Evolutionary conservation across 2,888 invertebrate species (phyloP), one percentile per base, ranked within the genome.

Genomic region (Periphyllus acericola): DNA sequence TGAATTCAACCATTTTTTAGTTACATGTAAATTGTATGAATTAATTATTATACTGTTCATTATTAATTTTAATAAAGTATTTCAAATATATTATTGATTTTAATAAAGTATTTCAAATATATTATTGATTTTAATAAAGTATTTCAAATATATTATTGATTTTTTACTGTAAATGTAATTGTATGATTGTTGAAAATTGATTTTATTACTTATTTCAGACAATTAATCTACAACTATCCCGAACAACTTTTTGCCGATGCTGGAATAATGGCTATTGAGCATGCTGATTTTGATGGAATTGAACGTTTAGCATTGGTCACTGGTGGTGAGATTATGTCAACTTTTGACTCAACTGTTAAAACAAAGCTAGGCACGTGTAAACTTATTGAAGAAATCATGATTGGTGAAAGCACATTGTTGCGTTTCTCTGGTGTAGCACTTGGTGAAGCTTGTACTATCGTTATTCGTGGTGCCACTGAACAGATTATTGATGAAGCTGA

Each of bases 261-360:
- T 74, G 96, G 97, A 79, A 94, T 99, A 14, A 99, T 99, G 99
- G 99, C 99, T 1, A 99, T 99, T 90, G 99, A 99, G 91, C 99
- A 99, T 92, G 99, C 99, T 6, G 99, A 99, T 92, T 99, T 99
- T 91, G 99, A 99, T 92, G 99, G 99, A 83, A 98, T 99, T 91
- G 99, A 99, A 92, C 94, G 99, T 89, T 93, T 99, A 89, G 99
- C 99, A 46, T 94, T 99, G 40, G 99, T 99, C 25, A 98, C 98
- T 89, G 99, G 98, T 84, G 99, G 98, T 89, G 99, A 99, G 93
- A 99, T 99, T 90, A 97, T 96, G 1, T 99, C 99, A 25, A 99
- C 99, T 0, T 99, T 99, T 91, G 99, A 99, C 91, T 94, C 96
- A 89, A 99, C 76, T 29, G 14, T 14, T 46, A 46, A 46, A 46